Evolutionary conservation across 2,888 invertebrate species (phyloP), one percentile per base, ranked within the genome.

Genomic region (Formica aserva): DNA sequence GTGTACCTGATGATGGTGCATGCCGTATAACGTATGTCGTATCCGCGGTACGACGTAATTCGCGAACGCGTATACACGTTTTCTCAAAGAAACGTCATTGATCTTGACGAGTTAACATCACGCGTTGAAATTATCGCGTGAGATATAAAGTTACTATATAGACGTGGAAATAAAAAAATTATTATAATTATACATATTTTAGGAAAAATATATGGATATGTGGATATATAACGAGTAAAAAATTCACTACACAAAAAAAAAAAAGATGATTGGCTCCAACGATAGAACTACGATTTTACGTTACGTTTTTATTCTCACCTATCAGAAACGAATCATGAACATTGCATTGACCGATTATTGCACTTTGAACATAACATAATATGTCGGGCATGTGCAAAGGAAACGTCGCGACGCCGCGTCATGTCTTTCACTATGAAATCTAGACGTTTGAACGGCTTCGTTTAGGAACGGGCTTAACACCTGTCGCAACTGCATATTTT

Each of bases 391-490:
- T 38, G 78, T 38, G 78, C 72, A 63, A 41, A 85, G 52, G 38
- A 45, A 60, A 88, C 78, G 74, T 60, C 38, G 77, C 62, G 83
- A 48, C 71, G 66, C 38, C 63, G 62, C 38, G 86, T 84, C 83
- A 86, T 88, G 86, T 84, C 88, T 80, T 88, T 87, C 85, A 88
- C 88, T 66, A 88, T 82, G 87, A 90, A 90, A 89, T 86, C 85
- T 80, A 84, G 80, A 93, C 93, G 92, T 93, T 94, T 94, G 85
- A 82, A 86, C 85, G 94, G 94, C 91, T 91, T 94, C 93, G 93
- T 94, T 94, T 94, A 93, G 92, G 93, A 94, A 94, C 93, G 93
- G 91, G 89, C 92, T 94, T 94, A 94, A 89, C 89, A 91, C 88
- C 87, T 90, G 89, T 88, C 86, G 88, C 86, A 87, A 88, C 87